Conservation (phyloP, 2,113 vertebrate species). For the Larimichthys polyactis region DNA sequence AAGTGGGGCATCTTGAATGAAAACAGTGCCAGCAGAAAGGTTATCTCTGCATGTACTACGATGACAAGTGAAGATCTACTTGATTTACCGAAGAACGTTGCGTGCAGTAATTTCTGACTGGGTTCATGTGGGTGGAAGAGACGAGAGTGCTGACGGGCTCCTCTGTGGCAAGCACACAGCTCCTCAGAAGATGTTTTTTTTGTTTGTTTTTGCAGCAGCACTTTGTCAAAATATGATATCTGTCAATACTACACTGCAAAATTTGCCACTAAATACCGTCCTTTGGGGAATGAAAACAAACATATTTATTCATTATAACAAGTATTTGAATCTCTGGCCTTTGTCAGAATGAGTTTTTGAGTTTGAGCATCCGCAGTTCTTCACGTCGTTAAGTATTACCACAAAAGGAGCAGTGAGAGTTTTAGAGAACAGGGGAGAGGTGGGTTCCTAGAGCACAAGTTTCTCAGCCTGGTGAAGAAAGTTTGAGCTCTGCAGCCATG, state of each 20-base stretch:
- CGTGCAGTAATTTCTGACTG: neutral
- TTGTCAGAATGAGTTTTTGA: neutral
- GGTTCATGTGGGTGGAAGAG: neutral
- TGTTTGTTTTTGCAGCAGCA: neutral
- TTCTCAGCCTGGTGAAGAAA: neutral
- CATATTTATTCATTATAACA: neutral
- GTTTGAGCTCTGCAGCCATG: constrained; percentile 1
- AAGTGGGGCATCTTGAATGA: neutral
- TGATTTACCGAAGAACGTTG: neutral
- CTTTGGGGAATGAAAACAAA: too few species aligned
- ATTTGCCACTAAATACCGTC: neutral
- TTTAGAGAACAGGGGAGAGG: neutral
- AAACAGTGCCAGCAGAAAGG: neutral
- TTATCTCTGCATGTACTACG: neutral
- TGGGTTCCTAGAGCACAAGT: neutral
- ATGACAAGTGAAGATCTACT: neutral
- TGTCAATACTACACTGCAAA: neutral
- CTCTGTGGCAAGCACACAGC: neutral
- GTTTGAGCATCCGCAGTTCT: neutral
- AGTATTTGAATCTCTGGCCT: neutral
- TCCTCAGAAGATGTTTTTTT: neutral
- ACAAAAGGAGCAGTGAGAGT: neutral
- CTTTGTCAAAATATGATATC: neutral
- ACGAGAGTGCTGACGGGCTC: neutral
- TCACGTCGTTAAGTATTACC: neutral